A percentile compares a stretch with the other conserved stretches of the same genome.
These are phyloP conservation scores for Capreolus pygargus DNA, from an alignment of 2,113 vertebrate genomes.

Conservation along the genomic window DNA sequence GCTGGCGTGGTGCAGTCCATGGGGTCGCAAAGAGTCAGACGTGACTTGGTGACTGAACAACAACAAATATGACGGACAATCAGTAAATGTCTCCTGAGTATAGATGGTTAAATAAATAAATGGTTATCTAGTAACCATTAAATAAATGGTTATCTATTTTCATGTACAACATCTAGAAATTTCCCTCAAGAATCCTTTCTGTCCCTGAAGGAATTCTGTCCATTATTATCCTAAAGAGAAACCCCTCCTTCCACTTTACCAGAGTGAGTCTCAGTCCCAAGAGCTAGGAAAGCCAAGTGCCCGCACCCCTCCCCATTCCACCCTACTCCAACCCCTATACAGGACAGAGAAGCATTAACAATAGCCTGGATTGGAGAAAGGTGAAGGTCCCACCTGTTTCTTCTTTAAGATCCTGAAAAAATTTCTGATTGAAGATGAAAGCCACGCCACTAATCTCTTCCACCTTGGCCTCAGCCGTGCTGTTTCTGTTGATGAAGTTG, in stretches of 20 bases:
- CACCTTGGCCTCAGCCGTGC: conserved; percentile 95
- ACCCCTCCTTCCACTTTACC: background rate
- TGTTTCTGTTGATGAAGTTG: conserved; percentile 98
- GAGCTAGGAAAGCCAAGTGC: background rate
- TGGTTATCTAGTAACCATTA: background rate
- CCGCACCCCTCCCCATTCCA: background rate
- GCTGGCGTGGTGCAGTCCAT: background rate
- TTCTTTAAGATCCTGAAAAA: conserved; percentile 96
- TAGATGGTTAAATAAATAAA: background rate
- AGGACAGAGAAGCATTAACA: background rate
- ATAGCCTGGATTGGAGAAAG: background rate
- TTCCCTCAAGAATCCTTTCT: background rate
- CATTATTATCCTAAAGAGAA: background rate
- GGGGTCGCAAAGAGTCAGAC: background rate
- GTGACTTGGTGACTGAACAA: background rate
- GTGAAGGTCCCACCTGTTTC: conserved; percentile 88
- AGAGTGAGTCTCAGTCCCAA: background rate
- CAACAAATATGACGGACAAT: background rate
- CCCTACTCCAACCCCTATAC: background rate
- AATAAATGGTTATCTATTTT: background rate
- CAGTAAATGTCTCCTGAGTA: background rate
- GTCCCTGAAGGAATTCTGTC: background rate
- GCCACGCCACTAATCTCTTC: conserved; percentile 99
- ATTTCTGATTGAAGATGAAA: conserved; percentile 99
- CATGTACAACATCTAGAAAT: background rate